phyloP scores from a whole-genome alignment of 1,140 invertebrate species.

The Samia ricini region DNA sequence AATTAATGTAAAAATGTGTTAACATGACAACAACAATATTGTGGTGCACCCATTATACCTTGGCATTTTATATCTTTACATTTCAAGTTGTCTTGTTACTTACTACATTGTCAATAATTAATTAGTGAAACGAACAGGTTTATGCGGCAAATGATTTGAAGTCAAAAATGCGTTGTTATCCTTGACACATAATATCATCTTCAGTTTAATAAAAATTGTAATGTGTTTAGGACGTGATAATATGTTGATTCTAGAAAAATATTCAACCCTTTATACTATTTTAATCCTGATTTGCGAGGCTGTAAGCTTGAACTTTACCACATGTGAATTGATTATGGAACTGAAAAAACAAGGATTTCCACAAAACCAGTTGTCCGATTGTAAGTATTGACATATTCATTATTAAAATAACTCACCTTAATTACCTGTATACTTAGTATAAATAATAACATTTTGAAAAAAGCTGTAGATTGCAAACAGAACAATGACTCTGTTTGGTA shows the following conservation, averaged over 20 bases:
- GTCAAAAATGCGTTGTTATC: conserved; percentile 18
- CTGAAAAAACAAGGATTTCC: conserved; percentile 17
- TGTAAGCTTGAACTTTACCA: conserved; percentile 8
- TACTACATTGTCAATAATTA: background rate
- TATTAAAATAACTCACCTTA: background rate
- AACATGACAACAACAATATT: background rate
- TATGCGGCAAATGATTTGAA: conserved; percentile 18
- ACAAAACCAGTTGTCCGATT: conserved; percentile 12
- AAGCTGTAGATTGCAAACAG: no score
- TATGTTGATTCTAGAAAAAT: background rate
- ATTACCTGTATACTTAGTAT: no score
- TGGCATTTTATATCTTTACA: background rate
- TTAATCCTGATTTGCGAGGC: background rate
- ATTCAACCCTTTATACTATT: background rate
- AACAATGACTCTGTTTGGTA: no score
- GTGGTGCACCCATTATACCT: background rate
- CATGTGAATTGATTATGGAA: conserved; percentile 17
- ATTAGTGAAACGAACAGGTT: conserved; percentile 15
- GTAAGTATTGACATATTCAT: conserved; percentile 10
- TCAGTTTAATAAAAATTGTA: background rate
- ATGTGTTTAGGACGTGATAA: background rate
- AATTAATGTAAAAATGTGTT: background rate
- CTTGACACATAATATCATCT: conserved; percentile 23
- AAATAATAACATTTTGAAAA: no score
- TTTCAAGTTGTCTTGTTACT: background rate